Evolutionary conservation across 1,140 invertebrate genomes (phyloP).

Genomic region (Brevipalpus yothersi): DNA sequence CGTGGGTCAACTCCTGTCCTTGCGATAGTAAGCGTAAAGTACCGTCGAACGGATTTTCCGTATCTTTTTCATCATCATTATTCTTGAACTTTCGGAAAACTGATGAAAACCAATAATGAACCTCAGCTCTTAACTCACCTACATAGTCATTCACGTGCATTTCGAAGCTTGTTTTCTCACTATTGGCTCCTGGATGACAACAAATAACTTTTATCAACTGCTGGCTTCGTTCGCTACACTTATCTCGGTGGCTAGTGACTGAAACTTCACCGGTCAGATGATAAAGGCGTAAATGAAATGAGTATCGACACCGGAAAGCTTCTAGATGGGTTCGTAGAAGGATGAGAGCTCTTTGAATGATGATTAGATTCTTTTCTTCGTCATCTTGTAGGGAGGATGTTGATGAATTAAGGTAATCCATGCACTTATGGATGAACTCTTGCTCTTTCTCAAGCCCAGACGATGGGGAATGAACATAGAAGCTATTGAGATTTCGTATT

Average conservation of each 20-base stretch:
- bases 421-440: slow-evolving; percentile 60
- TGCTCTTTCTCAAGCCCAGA: slow-evolving; percentile 48
- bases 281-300: slow-evolving; percentile 59
- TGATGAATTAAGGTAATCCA: slow-evolving; percentile 59
- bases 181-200: slow-evolving; percentile 57
- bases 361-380: slow-evolving; percentile 52
- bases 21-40: slow-evolving; percentile 6
- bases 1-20: slow-evolving; percentile 65
- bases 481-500: slow-evolving; percentile 72
- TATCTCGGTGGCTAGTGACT: slow-evolving; percentile 37
- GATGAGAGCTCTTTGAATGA: slow-evolving; percentile 63
- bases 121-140: slow-evolving; percentile 68
- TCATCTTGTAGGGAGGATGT: slow-evolving; percentile 35
- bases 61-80: not conserved
- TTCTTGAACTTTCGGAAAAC: slow-evolving; percentile 1
- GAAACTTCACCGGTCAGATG: slow-evolving; percentile 43
- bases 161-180: slow-evolving; percentile 36
- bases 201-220: slow-evolving; percentile 37
- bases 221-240: slow-evolving; percentile 28
- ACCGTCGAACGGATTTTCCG: not conserved
- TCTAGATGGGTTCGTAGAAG: slow-evolving; percentile 73
- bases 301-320: slow-evolving; percentile 59
- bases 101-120: slow-evolving; percentile 65
- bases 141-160: slow-evolving; percentile 55
- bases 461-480: slow-evolving; percentile 43